phyloP scores from a whole-genome alignment of 2,797 vertebrate genomes.

The Centropyge bicolor region DNA sequence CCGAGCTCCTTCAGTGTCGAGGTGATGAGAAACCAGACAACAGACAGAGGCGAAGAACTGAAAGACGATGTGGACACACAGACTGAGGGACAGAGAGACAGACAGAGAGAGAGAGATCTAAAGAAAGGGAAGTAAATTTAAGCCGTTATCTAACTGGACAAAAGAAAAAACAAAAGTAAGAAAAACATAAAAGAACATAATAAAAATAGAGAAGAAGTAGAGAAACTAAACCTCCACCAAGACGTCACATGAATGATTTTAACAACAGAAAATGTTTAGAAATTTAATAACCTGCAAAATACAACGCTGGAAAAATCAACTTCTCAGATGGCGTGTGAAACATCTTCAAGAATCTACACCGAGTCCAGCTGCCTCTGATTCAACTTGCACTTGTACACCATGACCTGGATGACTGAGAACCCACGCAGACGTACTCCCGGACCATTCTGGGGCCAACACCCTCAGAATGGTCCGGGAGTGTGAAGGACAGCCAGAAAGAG shows the following conservation, averaged over 20 bases:
- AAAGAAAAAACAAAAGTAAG: neutral
- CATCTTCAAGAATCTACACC: no score
- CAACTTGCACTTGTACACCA: no score
- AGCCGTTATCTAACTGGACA: neutral
- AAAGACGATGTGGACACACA: constrained; percentile 36
- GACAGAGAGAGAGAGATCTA: neutral
- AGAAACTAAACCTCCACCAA: constrained; percentile 48
- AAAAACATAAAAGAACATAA: neutral
- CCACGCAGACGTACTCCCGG: no score
- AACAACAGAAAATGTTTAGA: neutral
- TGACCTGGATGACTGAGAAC: no score
- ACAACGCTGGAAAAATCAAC: neutral
- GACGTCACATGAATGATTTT: neutral
- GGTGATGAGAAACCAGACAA: constrained; percentile 51
- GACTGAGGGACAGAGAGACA: neutral
- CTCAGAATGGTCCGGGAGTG: no score
- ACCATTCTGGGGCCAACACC: no score
- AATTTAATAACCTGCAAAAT: neutral
- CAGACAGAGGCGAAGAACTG: constrained; percentile 59
- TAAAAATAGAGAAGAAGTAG: neutral
- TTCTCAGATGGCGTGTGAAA: no score
- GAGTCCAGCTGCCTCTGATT: no score
- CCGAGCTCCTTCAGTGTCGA: constrained; percentile 48
- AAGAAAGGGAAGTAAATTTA: neutral
- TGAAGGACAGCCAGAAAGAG: no score